Evolutionary conservation across 2,797 vertebrate species (phyloP), one percentile per base, ranked within the genome.

Genomic region (Fringilla coelebs): DNA sequence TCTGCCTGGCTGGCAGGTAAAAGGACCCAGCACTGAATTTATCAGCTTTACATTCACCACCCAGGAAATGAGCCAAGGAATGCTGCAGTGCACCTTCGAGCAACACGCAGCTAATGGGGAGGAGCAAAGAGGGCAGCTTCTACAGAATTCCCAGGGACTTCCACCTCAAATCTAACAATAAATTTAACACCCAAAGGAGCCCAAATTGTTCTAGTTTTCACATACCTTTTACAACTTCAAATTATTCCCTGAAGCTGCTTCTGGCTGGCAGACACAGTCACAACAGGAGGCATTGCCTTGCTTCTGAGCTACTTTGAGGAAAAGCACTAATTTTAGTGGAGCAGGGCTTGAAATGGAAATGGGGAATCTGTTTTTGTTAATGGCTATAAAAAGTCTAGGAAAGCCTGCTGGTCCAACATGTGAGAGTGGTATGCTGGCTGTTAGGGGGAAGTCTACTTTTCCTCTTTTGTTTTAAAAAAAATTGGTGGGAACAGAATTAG

Each of bases 11-110:
- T 79, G 29, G 36, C 52, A 76, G 25, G 38, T 17, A 43, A 67
- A 95, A 88, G 45, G 43, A 80, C 13, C 17, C 46, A 72, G 74
- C 31, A 4, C 58, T 61, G 67, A 60, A 84, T 75, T 92, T 31
- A 70, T 72, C 76, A 92, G 48, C 32, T 82, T 70, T 60, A 54
- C 24, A 38, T 43, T 51, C 54, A 24, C 54, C 58, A 25, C 28
- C 28, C 40, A 41, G 46, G 60, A 26, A 4, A 24, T 4, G 49
- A 84, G 32, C 29, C n/a, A 11, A 40, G 55, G 41, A 43, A 52
- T 0, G 0, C 22, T 4, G 2, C 46, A 24, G 38, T 6, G 67
- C 20, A 11, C 46, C 66, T 57, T 1, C 17, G 18, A 31, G 43
- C 3, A 41, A 65, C 13, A n/a, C 0, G 13, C 31, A 85, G 54